Conservation (phyloP, 2,113 vertebrate species). For the Nicator chloris region DNA sequence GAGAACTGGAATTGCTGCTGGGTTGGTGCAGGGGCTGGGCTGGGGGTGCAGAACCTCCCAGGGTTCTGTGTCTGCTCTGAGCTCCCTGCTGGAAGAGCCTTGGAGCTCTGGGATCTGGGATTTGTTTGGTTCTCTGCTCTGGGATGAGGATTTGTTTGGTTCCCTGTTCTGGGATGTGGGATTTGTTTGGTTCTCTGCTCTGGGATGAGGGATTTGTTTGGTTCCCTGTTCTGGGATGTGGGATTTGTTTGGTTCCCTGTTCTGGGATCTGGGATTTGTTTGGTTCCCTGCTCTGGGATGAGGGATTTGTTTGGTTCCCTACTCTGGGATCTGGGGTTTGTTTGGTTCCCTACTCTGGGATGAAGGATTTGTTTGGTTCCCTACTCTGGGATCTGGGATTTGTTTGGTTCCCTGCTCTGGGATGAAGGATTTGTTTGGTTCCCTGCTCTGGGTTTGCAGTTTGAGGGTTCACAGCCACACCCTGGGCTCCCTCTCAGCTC, state of each 20-base stretch:
- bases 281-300: neutral
- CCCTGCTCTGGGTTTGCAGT: neutral
- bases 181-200: neutral
- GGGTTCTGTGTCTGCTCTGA: neutral
- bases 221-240: neutral
- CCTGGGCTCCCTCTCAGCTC: neutral
- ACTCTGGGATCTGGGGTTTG: too few relatives aligned
- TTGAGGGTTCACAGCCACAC: neutral
- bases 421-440: neutral
- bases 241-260: neutral
- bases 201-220: neutral
- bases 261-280: neutral
- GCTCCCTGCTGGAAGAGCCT: neutral
- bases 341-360: neutral
- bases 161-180: neutral
- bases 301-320: neutral
- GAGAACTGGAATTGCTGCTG: neutral
- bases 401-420: neutral
- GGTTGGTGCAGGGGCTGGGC: too few relatives aligned
- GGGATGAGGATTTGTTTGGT: neutral
- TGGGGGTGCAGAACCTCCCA: neutral
- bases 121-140: neutral
- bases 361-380: neutral
- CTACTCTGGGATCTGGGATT: too few relatives aligned
- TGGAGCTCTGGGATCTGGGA: neutral